Evolutionary conservation across 2,113 vertebrate species (phyloP), one percentile per base, ranked within the genome.

Genomic region (Shinisaurus crocodilurus): DNA sequence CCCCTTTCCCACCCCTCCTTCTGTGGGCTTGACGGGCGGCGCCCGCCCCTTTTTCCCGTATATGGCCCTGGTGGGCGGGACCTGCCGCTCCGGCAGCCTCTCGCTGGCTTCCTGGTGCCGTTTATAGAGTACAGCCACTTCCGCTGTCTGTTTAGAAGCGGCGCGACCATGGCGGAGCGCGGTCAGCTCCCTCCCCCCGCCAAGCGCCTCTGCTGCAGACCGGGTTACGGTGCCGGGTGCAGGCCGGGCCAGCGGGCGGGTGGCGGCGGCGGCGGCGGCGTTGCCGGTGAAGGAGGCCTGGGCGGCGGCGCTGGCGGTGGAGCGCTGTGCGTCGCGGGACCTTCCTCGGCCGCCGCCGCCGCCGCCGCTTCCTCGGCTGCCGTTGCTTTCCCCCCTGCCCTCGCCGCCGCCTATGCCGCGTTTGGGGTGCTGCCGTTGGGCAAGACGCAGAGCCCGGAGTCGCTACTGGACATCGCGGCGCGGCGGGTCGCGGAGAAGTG

Each of bases 141-240:
- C 98, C 98, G 98, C 98, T 96, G 97, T 97, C 94, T 95, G 98
- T 97, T 98, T 97, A 98, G 98, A 98, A 98, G 98, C 97, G 97
- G 98, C 98, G 98, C 98, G 98, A 99, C 98, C 98, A 99, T 99
- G 99, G 98, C 99, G 98, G 98, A 99, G 98, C 98, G 98, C 96
- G 98, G 97, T 94, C 99, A 98, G 97, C 98, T 98, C 97, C 98
- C 98, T 96, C 97, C 97, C 96, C 97, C 98, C 90, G 98, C 98
- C 93, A 99, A 99, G 97, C 98, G 99, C 97, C 98, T 99, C 94
- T 99, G 98, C 98, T 99, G 98, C 97, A 96, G 98, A 97, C 98
- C 98, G 94, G 98, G 97, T 82, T 96, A 96, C 94, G 95, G 96
- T 82, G 93, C 86, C 85, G 97, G 91, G 94, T 96, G 98, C 96